Evolutionary conservation across 2,113 vertebrate genomes (phyloP), one percentile per base, ranked within the genome.

Genomic region (Oncorhynchus clarkii): DNA sequence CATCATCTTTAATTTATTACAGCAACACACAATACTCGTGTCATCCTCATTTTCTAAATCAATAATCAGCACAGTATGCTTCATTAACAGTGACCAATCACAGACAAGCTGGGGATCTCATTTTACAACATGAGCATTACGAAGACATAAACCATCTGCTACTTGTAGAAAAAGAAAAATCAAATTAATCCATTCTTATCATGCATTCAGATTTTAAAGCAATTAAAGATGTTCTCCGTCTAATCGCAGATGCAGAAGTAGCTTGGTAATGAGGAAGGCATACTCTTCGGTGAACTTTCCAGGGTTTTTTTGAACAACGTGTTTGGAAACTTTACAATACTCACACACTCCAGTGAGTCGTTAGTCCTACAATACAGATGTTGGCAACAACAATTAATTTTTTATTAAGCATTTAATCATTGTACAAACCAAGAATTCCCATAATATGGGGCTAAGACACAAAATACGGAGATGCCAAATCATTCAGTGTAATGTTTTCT

Each of bases 131-230:
- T 93, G 96, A 98, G 97, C 97, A 96, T 98, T 97, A 95, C 95
- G 96, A 96, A 99, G 97, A 99, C 98, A 98, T 99, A 98, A 99
- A 99, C 98, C 97, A 99, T 99, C 98, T 99, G 98, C 96, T 99
- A 98, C 97, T 99, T 98, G 97, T 99, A 98, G 97, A 96, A 99
- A 99, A 95, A 97, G 95, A 96, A 96, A 98, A 98, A 99, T 99
- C 97, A 98, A 99, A 99, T 99, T 99, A 99, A 99, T 99, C 97
- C 96, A 96, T 97, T 98, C 97, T 98, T 98, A 99, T 98, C 98
- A 98, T 97, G 98, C 97, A 96, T 99, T 99, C 96, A 95, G 98
- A 99, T 99, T 99, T 99, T 99, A 98, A 99, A 98, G 97, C 97
- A 99, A 99, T 99, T 99, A 98, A 99, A 98, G 96, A 98, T 97